phyloP scores from a whole-genome alignment of 2,797 vertebrate genomes.

The Echeneis naucrates region DNA sequence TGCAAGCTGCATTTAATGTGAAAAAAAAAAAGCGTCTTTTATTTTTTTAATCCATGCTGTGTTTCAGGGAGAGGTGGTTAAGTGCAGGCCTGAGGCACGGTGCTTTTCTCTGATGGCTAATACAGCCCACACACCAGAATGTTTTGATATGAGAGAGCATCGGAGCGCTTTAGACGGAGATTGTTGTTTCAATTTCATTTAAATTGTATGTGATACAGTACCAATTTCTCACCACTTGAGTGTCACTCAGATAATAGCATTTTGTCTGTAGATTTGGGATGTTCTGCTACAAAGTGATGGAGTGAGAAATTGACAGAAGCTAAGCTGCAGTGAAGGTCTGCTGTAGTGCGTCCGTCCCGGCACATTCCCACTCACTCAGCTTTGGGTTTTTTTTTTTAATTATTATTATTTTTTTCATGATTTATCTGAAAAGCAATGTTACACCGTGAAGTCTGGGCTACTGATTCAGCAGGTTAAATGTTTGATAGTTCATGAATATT shows the following conservation, averaged over 20 bases:
- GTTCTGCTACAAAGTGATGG: slow-evolving; percentile 25
- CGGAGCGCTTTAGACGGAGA: slow-evolving; percentile 49
- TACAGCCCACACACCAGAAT: slow-evolving; percentile 60
- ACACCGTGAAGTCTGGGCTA: slow-evolving; percentile 11
- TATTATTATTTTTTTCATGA: too few relatives aligned
- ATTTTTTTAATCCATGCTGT: slow-evolving; percentile 13
- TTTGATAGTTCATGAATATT: slow-evolving; percentile 66
- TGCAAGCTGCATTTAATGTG: not conserved
- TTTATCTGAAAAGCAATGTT: slow-evolving; percentile 33
- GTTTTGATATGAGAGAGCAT: slow-evolving; percentile 54
- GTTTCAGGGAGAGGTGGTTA: slow-evolving; percentile 44
- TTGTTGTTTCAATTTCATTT: slow-evolving; percentile 69
- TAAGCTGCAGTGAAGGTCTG: slow-evolving; percentile 23
- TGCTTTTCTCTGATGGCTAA: slow-evolving; percentile 61
- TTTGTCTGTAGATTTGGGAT: slow-evolving; percentile 53
- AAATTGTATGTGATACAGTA: slow-evolving; percentile 60
- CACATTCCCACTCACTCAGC: slow-evolving; percentile 19
- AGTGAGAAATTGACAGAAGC: slow-evolving; percentile 38
- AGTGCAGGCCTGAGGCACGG: slow-evolving; percentile 61
- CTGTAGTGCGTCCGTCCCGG: not conserved
- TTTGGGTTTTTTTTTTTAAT: too few relatives aligned
- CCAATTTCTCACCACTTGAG: slow-evolving; percentile 66
- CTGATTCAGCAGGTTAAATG: slow-evolving; percentile 64
- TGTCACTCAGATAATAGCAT: slow-evolving; percentile 67
- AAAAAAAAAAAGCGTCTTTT: not conserved